These are phyloP conservation scores for Octodonta nipae DNA, from an alignment of 2,888 invertebrate species.

Conservation along the genomic window DNA sequence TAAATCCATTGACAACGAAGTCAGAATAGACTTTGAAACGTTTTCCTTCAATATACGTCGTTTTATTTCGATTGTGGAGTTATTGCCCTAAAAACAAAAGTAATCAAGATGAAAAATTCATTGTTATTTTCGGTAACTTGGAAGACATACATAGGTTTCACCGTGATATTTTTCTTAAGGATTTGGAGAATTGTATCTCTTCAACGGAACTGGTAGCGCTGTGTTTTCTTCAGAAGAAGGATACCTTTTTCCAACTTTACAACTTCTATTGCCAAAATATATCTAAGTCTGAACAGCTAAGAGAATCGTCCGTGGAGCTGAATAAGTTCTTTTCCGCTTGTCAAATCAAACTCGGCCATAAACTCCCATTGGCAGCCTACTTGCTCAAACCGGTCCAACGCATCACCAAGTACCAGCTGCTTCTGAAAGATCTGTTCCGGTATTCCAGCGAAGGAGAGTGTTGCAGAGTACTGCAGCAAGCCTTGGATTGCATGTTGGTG, in stretches of 20 bases:
- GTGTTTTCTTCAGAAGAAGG: slow-evolving; percentile 88
- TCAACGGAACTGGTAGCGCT: slow-evolving; percentile 85
- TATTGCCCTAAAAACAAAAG: too few relatives aligned
- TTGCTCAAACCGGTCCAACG: slow-evolving; percentile 87
- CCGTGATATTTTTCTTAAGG: slow-evolving; percentile 74
- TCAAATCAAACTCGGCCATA: slow-evolving; percentile 82
- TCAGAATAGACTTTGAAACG: too few relatives aligned
- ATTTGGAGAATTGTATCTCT: slow-evolving; percentile 79
- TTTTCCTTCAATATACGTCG: too few relatives aligned
- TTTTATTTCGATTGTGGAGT: too few relatives aligned
- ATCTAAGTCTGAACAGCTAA: slow-evolving; percentile 77
- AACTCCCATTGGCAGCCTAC: slow-evolving; percentile 88
- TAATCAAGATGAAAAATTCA: slow-evolving; percentile 67
- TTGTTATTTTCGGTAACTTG: slow-evolving; percentile 82
- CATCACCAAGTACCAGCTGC: slow-evolving; percentile 85
- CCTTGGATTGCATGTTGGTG: slow-evolving; percentile 87
- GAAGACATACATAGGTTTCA: slow-evolving; percentile 87
- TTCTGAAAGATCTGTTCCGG: slow-evolving; percentile 73
- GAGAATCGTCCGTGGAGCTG: slow-evolving; percentile 70
- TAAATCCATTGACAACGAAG: too few relatives aligned
- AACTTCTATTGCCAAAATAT: slow-evolving; percentile 96
- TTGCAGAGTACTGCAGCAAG: slow-evolving; percentile 76
- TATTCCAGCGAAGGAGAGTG: slow-evolving; percentile 75
- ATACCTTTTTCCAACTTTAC: slow-evolving; percentile 78
- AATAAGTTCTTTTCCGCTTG: slow-evolving; percentile 78